Evolutionary conservation across 1,140 invertebrate genomes (phyloP).

Genomic region (Drosophila ercepeae): DNA sequence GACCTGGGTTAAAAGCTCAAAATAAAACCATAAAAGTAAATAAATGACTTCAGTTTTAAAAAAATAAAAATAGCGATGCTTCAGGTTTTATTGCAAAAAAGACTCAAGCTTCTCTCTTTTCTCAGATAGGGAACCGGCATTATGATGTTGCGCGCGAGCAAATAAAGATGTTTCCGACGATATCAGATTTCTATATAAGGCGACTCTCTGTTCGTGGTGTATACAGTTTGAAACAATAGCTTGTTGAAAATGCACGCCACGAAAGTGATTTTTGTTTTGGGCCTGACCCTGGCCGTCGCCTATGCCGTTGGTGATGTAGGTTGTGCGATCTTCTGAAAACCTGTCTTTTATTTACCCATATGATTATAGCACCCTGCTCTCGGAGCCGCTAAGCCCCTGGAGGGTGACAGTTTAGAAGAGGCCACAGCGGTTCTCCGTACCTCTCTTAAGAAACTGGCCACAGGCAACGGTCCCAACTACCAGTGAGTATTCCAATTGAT

Average conservation of each 20-base stretch:
- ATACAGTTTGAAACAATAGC: slow-evolving; percentile 7
- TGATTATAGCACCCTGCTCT: background rate
- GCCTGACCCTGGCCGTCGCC: slow-evolving; percentile 1
- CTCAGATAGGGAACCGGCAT: background rate
- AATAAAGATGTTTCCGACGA: background rate
- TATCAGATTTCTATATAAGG: slow-evolving; percentile 15
- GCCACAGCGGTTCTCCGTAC: slow-evolving; percentile 17
- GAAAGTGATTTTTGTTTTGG: slow-evolving; percentile 7
- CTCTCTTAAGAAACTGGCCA: slow-evolving; percentile 38
- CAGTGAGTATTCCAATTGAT: too few species aligned
- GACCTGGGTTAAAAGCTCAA: background rate
- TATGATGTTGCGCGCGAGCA: background rate
- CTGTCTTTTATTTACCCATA: background rate
- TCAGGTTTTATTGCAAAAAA: background rate
- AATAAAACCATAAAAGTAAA: background rate
- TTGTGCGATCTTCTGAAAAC: background rate
- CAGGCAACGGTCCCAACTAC: slow-evolving; percentile 47
- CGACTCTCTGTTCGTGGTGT: background rate
- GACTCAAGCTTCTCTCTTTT: background rate
- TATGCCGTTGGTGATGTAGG: background rate
- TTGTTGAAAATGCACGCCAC: background rate
- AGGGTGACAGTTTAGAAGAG: slow-evolving; percentile 32
- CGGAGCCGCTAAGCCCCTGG: slow-evolving; percentile 3
- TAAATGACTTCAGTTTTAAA: background rate
- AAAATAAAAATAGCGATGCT: background rate